Conservation (phyloP, 2,888 invertebrate genomes). For the Drosophila phalerata region DNA sequence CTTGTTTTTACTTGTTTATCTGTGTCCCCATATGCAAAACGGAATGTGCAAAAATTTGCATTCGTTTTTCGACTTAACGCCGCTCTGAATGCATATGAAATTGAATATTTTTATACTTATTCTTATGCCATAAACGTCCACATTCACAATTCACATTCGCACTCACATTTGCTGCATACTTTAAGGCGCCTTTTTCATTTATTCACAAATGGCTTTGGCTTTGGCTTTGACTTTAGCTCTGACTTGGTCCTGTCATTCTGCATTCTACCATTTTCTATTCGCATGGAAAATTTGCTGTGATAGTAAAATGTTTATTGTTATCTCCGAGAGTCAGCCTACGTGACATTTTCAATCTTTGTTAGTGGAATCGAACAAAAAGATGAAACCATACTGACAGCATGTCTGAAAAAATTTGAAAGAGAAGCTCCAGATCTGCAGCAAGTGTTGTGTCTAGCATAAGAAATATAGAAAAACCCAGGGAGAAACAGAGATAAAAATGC, state of each 20-base stretch:
- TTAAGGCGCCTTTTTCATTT: slow-evolving; percentile 47
- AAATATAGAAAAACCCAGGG: background rate
- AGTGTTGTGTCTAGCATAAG: background rate
- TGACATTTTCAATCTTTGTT: slow-evolving; percentile 59
- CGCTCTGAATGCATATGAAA: slow-evolving; percentile 59
- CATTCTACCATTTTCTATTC: slow-evolving; percentile 15
- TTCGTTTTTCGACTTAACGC: slow-evolving; percentile 54
- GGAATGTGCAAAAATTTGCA: slow-evolving; percentile 40
- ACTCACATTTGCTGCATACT: slow-evolving; percentile 47
- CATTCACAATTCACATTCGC: slow-evolving; percentile 16
- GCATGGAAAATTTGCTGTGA: slow-evolving; percentile 45
- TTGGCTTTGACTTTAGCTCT: slow-evolving; percentile 19
- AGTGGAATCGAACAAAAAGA: slow-evolving; percentile 19
- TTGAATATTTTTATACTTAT: slow-evolving; percentile 65
- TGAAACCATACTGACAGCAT: slow-evolving; percentile 16
- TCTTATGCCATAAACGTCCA: slow-evolving; percentile 55
- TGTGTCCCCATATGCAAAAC: slow-evolving; percentile 57
- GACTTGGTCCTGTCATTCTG: slow-evolving; percentile 3
- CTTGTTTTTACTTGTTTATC: slow-evolving; percentile 36
- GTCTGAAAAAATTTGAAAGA: slow-evolving; percentile 21
- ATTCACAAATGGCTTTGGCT: slow-evolving; percentile 48
- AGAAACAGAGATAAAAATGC: slow-evolving; percentile 3
- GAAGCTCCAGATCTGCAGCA: slow-evolving; percentile 6
- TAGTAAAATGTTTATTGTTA: slow-evolving; percentile 60
- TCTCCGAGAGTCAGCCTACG: slow-evolving; percentile 58